Evolutionary conservation across 1,140 invertebrate species (phyloP).

Genomic region (Paralvinella palmiformis): DNA sequence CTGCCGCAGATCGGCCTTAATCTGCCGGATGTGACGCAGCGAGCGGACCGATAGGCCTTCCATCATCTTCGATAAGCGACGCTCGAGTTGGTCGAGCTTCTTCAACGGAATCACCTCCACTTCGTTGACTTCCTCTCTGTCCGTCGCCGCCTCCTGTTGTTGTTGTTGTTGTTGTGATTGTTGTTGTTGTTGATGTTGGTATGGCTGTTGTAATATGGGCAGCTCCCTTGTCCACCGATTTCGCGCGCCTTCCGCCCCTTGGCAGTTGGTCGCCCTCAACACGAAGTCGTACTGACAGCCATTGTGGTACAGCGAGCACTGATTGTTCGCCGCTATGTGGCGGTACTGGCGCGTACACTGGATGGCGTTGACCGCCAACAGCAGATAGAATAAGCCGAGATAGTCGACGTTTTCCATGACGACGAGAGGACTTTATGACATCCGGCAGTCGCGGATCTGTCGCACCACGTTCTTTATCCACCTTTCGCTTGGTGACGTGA

Average conservation of each 20-base stretch:
- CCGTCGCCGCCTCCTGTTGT: neutral
- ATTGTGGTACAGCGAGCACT: neutral
- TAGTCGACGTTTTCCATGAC: no score
- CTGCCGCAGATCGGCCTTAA: slow-evolving; percentile 18
- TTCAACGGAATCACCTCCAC: neutral
- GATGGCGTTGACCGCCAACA: no score
- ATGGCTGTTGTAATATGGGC: slow-evolving; percentile 2
- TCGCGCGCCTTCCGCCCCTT: neutral
- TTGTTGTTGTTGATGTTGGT: no score
- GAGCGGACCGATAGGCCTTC: slow-evolving; percentile 24
- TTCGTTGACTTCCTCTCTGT: neutral
- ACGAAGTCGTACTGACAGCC: neutral
- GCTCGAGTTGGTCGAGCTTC: slow-evolving; percentile 13
- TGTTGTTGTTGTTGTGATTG: no score
- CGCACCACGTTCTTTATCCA: no score
- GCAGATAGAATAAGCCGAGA: no score
- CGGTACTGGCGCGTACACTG: no score
- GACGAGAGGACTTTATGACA: no score
- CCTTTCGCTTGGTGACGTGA: no score
- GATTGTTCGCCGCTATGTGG: no score
- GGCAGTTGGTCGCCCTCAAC: neutral
- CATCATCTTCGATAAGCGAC: slow-evolving; percentile 17
- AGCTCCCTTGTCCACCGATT: neutral
- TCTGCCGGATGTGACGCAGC: slow-evolving; percentile 24
- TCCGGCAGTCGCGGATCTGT: no score